Evolutionary conservation across 2,888 invertebrate genomes (phyloP).

Genomic region (Ferdinandea cuprea): DNA sequence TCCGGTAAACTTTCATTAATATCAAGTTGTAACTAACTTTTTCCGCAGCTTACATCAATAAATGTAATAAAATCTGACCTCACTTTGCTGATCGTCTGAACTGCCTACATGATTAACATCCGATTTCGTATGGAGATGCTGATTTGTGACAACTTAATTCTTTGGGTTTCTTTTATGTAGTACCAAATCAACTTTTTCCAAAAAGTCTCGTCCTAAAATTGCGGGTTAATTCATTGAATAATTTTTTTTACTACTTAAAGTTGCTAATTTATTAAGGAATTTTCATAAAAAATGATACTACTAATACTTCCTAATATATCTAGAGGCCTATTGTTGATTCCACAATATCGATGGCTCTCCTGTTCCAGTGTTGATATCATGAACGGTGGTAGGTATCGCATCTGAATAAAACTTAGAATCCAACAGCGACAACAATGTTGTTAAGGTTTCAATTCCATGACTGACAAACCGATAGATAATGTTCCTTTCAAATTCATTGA

Average conservation of each 20-base stretch:
- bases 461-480: not conserved
- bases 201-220: constrained; percentile 47
- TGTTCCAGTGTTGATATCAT: constrained; percentile 19
- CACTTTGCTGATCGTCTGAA: too few relatives aligned
- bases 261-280: constrained; percentile 30
- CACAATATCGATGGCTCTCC: constrained; percentile 25
- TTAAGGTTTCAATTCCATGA: constrained; percentile 8
- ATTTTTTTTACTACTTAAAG: constrained; percentile 40
- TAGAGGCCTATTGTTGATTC: too few relatives aligned
- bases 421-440: constrained; percentile 17
- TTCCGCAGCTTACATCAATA: constrained; percentile 7
- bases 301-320: constrained; percentile 28
- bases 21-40: constrained; percentile 11
- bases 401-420: constrained; percentile 47
- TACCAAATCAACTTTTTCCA: constrained; percentile 29
- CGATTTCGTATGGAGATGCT: too few relatives aligned
- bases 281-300: constrained; percentile 34
- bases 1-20: constrained; percentile 14
- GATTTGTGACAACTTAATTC: too few relatives aligned
- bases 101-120: too few relatives aligned
- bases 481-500: too few relatives aligned
- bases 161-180: too few relatives aligned
- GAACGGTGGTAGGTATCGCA: too few relatives aligned
- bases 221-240: constrained; percentile 45
- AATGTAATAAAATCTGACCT: too few relatives aligned